phyloP scores from a whole-genome alignment of 1,140 invertebrate species.

The Lethrus apterus region DNA sequence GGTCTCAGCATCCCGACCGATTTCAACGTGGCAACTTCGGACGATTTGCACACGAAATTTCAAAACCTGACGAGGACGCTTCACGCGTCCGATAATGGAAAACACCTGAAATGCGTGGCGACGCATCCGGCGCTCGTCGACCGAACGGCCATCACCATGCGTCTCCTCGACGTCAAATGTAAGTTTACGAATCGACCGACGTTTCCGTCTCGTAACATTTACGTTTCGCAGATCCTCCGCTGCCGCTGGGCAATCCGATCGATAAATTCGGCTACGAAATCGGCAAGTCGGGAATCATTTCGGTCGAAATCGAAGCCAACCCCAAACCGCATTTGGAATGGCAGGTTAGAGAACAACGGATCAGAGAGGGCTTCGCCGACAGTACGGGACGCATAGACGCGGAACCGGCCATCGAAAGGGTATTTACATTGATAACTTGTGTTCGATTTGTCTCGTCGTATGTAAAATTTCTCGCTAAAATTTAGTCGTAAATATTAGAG shows the following conservation, averaged over 20 bases:
- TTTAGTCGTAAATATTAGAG: too few relatives aligned
- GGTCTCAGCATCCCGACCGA: constrained; percentile 47
- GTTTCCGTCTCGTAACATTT: constrained; percentile 5
- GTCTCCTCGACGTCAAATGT: constrained; percentile 56
- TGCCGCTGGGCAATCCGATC: constrained; percentile 44
- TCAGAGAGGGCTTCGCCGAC: constrained; percentile 49
- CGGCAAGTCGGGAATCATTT: constrained; percentile 57
- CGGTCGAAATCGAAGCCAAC: constrained; percentile 60
- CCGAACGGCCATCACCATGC: constrained; percentile 41
- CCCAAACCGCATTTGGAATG: constrained; percentile 59
- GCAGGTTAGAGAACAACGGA: constrained; percentile 50
- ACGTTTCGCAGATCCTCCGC: constrained; percentile 52
- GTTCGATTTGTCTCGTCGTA: too few relatives aligned
- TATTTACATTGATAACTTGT: constrained; percentile 25
- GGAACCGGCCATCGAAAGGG: constrained; percentile 45
- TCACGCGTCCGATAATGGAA: constrained; percentile 56
- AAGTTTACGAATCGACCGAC: constrained; percentile 32
- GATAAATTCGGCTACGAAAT: constrained; percentile 64
- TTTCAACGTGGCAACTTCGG: constrained; percentile 41
- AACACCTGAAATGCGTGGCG: constrained; percentile 54
- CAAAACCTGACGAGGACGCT: constrained; percentile 57
- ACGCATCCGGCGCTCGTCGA: constrained; percentile 52
- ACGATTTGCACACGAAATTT: constrained; percentile 48
- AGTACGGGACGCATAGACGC: constrained; percentile 45
- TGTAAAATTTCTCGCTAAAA: too few relatives aligned